Evolutionary conservation across 2,888 invertebrate genomes (phyloP).

Genomic region (Drosophila helvetica): DNA sequence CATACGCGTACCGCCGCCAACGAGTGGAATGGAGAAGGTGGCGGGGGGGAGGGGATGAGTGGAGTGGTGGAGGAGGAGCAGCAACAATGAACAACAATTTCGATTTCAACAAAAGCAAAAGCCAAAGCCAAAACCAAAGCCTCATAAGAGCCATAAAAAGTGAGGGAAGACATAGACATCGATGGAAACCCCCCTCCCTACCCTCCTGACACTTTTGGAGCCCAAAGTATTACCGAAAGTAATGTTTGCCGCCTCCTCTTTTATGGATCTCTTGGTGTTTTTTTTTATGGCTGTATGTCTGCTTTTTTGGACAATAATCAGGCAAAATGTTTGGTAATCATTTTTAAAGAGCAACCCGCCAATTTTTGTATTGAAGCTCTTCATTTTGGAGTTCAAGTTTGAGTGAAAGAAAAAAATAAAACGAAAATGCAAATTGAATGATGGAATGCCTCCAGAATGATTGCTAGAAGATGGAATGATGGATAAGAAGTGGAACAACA

Average conservation of each 20-base stretch:
- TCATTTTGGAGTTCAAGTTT: constrained; percentile 1
- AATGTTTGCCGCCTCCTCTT: constrained; percentile 2
- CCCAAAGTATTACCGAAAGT: constrained; percentile 40
- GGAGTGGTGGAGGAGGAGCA: neutral
- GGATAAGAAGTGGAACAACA: neutral
- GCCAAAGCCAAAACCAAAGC: constrained; percentile 3
- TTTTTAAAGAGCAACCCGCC: constrained; percentile 43
- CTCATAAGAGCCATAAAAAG: constrained; percentile 46
- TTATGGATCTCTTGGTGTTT: neutral
- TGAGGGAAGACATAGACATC: constrained; percentile 16
- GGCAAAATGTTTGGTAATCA: constrained; percentile 72
- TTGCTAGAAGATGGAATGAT: neutral
- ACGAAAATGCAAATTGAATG: constrained; percentile 10
- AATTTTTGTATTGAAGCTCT: constrained; percentile 10
- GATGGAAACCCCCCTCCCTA: neutral
- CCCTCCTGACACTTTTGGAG: constrained; percentile 15
- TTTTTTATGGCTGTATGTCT: neutral
- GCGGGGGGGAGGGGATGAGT: too few species aligned
- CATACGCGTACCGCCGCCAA: constrained; percentile 39
- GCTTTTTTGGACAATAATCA: constrained; percentile 57
- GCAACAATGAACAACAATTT: constrained; percentile 38
- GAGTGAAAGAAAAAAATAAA: neutral
- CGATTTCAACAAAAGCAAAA: constrained; percentile 51
- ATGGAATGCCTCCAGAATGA: neutral
- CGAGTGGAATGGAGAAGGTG: too few species aligned